phyloP scores from a whole-genome alignment of 2,797 vertebrate genomes.

The Gymnothorax reevesii region DNA sequence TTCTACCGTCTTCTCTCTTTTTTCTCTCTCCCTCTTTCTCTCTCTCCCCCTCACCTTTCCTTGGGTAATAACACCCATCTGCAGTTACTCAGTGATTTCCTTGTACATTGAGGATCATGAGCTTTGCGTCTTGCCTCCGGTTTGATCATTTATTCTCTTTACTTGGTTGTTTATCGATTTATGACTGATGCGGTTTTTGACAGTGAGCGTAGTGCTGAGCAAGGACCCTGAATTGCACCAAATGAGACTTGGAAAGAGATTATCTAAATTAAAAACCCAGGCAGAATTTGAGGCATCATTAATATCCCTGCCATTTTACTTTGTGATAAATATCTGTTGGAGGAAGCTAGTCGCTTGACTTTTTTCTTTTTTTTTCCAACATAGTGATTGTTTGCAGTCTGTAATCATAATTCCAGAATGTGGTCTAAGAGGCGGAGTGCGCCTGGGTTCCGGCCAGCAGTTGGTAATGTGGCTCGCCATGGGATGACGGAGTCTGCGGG shows the following conservation, averaged over 20 bases:
- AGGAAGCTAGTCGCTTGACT: conserved; percentile 56
- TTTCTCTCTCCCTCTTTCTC: too few relatives aligned
- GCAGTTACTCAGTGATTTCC: conserved; percentile 54
- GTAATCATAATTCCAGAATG: conserved; percentile 79
- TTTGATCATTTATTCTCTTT: not conserved
- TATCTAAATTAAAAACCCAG: conserved; percentile 67
- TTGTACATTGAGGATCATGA: conserved; percentile 28
- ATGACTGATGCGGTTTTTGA: conserved; percentile 49
- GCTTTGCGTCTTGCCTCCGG: not conserved
- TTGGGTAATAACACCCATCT: conserved; percentile 55
- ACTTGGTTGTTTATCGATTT: conserved; percentile 27
- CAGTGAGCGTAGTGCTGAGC: conserved; percentile 65
- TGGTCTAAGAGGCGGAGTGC: conserved; percentile 48
- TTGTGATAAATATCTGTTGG: conserved; percentile 65
- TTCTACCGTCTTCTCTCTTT: conserved; percentile 50
- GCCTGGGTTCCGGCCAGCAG: conserved; percentile 67
- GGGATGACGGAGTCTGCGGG: conserved; percentile 71
- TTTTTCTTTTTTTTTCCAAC: conserved; percentile 60
- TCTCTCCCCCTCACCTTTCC: conserved; percentile 45
- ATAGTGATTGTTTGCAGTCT: conserved; percentile 77
- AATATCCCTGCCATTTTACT: conserved; percentile 67
- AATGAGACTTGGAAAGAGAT: conserved; percentile 68
- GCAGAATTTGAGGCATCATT: conserved; percentile 74
- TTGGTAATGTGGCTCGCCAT: conserved; percentile 71
- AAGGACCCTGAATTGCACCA: conserved; percentile 66